These are phyloP conservation scores for Aleiodes testaceus DNA, from an alignment of 2,888 invertebrate genomes.

Conservation along the genomic window DNA sequence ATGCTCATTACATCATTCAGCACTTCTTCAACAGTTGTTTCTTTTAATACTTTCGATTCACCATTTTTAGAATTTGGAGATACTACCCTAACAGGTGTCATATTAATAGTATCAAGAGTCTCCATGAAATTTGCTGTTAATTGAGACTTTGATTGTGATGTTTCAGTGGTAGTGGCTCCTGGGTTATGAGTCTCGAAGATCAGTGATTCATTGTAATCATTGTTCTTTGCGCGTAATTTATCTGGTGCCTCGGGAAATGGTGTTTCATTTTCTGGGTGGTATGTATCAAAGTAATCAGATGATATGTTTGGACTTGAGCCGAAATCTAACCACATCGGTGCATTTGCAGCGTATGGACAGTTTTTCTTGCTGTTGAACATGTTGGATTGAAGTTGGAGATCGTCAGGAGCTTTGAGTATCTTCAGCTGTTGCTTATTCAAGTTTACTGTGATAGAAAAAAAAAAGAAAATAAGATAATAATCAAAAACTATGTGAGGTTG, in stretches of 20 bases:
- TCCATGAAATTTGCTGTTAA: slow-evolving; percentile 20
- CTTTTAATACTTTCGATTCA: slow-evolving; percentile 18
- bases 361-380: slow-evolving; percentile 6
- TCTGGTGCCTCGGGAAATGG: slow-evolving; percentile 6
- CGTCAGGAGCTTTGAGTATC: too few relatives aligned
- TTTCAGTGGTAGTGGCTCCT: neutral
- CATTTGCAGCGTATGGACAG: slow-evolving; percentile 8
- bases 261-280: slow-evolving; percentile 16
- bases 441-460: too few relatives aligned
- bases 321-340: slow-evolving; percentile 26
- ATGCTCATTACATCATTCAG: slow-evolving; percentile 25
- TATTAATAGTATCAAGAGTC: slow-evolving; percentile 30
- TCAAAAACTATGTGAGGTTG: too few relatives aligned
- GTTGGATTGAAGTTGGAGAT: neutral
- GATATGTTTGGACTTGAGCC: slow-evolving; percentile 6
- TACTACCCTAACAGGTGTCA: slow-evolving; percentile 38
- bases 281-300: slow-evolving; percentile 11
- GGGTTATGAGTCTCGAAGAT: neutral
- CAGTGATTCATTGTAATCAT: neutral
- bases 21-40: slow-evolving; percentile 29
- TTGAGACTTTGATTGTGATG: neutral
- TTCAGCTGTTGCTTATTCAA: too few relatives aligned
- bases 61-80: slow-evolving; percentile 27
- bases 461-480: too few relatives aligned
- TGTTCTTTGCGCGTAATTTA: neutral